Base-by-base conservation (phyloP, 2,113 vertebrate genomes). In the Misgurnus anguillicaudatus region DNA sequence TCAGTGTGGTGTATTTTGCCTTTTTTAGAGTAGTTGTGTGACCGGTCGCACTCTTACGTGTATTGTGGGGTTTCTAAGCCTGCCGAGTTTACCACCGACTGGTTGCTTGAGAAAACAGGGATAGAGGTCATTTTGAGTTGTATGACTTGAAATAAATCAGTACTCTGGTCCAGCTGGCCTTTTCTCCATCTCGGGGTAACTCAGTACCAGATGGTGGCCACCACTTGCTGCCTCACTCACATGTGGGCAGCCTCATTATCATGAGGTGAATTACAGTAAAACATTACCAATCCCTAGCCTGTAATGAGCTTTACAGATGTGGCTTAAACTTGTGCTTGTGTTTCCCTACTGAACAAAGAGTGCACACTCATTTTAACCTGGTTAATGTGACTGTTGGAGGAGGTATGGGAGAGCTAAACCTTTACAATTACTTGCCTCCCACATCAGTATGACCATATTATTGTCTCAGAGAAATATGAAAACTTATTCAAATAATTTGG, bases 181-280 rank as follows among this genome's bases (percentile, higher is more conserved):
- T 38, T 31, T 83, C 81, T 72, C 51, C n/a, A 31, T 31, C 24
- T 31, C 24, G 24, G 8, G 39, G 48, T 48, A 82, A 77, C 74
- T 58, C 17, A 47, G 60, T 80, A 66, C 77, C 82, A 83, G 77
- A 83, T 83, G 82, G 82, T 70, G 77, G 41, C 66, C 6, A 19
- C 53, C 6, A 4, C 17, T 57, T 17, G 9, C 9, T 41, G 57
- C 60, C 65, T 51, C 61, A n/a, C 72, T 71, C 77, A 82, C 67
- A 85, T 82, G 80, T 68, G 83, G 77, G 77, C 62, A 80, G 83
- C 62, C 72, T 83, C 74, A 85, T 85, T 85, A 85, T 83, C 71
- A 83, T 77, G 81, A 83, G 75, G 75, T 85, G 78, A 78, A 80
- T 82, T 80, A 82, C 81, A 78, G 81, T 76, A 81, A 85, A 70